A percentile compares a stretch with the other conserved stretches of the same genome.
Conservation (phyloP, 1,140 invertebrate species). For the Drosophila subobscura region DNA sequence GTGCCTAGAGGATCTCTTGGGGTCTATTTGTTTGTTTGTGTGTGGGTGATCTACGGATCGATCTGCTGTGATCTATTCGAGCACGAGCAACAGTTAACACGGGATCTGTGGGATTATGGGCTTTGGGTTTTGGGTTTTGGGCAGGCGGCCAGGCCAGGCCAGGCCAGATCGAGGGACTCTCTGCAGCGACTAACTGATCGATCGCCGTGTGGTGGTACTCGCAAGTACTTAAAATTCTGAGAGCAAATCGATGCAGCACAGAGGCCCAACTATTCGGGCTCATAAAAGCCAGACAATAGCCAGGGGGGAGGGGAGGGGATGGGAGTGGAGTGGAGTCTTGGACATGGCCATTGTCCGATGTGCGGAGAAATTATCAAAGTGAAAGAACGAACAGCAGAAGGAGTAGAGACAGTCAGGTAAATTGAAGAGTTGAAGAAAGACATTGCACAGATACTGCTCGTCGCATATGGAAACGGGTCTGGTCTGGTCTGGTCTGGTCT, state of each 20-base stretch:
- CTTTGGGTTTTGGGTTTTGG: too few relatives aligned
- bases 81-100: constrained; percentile 5
- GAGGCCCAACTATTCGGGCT: constrained; percentile 19
- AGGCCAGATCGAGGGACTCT: too few relatives aligned
- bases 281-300: constrained; percentile 33
- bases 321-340: constrained; percentile 9
- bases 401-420: too few relatives aligned
- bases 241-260: constrained; percentile 60
- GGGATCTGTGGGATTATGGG: constrained; percentile 8
- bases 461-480: constrained; percentile 27
- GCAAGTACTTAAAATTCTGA: constrained; percentile 72
- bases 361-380: constrained; percentile 75
- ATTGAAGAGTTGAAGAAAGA: too few relatives aligned
- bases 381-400: constrained; percentile 36
- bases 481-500: neutral
- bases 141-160: constrained; percentile 25
- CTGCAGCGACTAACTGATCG: neutral
- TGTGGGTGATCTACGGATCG: neutral
- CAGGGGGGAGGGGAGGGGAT: constrained; percentile 6
- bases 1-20: constrained; percentile 13
- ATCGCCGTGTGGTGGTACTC: constrained; percentile 18
- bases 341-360: constrained; percentile 18
- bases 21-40: neutral
- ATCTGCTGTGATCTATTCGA: constrained; percentile 24
- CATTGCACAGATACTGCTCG: constrained; percentile 24